Evolutionary conservation across 2,888 invertebrate genomes (phyloP).

Genomic region (Cotesia congregata): DNA sequence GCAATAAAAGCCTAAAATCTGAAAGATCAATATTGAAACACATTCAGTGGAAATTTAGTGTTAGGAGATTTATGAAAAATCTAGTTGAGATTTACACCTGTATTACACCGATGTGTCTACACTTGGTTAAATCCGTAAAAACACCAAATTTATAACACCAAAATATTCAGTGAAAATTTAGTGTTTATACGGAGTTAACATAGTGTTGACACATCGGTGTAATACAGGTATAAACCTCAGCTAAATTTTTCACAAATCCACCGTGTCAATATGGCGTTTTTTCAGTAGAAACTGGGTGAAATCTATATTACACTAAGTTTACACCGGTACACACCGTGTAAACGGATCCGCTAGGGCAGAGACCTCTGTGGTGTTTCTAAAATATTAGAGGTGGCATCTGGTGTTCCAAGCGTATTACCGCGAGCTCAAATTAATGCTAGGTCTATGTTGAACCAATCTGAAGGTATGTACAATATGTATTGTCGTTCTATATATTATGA

Average conservation of each 20-base stretch:
- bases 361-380: too few relatives aligned
- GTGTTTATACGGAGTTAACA: not conserved
- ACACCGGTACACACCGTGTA: not conserved
- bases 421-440: too few relatives aligned
- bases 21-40: not conserved
- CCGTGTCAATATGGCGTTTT: slow-evolving; percentile 1
- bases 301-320: not conserved
- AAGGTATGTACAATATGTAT: too few relatives aligned
- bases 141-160: not conserved
- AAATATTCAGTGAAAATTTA: not conserved
- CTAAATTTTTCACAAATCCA: not conserved
- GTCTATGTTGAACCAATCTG: too few relatives aligned
- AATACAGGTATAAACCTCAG: not conserved
- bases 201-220: not conserved
- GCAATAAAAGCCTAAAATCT: not conserved
- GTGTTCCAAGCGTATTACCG: too few relatives aligned
- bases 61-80: not conserved
- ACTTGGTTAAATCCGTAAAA: not conserved
- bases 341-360: not conserved
- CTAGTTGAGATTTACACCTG: not conserved
- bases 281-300: not conserved
- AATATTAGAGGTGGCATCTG: too few relatives aligned
- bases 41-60: not conserved
- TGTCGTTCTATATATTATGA: too few relatives aligned
- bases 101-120: not conserved